A percentile compares a stretch with the other conserved stretches of the same genome.
phyloP scores from a whole-genome alignment of 2,888 invertebrate species.

The Phorcus lineatus region DNA sequence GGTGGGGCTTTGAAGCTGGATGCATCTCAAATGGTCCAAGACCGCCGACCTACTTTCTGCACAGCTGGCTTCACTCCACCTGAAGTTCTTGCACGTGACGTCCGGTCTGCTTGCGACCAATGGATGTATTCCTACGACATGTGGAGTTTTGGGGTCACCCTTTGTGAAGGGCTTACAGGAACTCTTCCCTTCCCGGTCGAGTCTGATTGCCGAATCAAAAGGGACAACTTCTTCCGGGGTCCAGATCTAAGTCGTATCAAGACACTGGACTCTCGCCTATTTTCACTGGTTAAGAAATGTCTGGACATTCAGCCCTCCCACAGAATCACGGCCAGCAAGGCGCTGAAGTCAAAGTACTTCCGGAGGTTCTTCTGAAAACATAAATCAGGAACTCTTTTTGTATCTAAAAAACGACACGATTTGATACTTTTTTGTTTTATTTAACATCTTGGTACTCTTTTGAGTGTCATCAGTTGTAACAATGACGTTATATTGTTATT shows the following conservation, averaged over 20 bases:
- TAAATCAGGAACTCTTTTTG: no score
- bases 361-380: neutral
- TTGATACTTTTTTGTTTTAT: no score
- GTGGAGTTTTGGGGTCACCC: neutral
- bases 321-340: neutral
- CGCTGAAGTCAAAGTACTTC: neutral
- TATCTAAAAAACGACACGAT: no score
- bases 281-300: neutral
- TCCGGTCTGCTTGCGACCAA: neutral
- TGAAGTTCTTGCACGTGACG: neutral
- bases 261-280: neutral
- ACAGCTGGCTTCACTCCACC: neutral
- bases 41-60: neutral
- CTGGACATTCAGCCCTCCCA: neutral
- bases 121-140: slow-evolving; percentile 1
- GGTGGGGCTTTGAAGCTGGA: neutral
- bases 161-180: neutral
- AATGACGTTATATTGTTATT: no score
- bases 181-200: neutral
- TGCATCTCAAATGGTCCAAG: neutral
- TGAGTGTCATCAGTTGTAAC: no score
- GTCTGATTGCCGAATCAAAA: neutral
- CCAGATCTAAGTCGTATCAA: neutral
- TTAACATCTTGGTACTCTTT: no score
- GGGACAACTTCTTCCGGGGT: neutral